Evolutionary conservation across 2,797 vertebrate species (phyloP).

Genomic region (Arctocebus calabarensis): DNA sequence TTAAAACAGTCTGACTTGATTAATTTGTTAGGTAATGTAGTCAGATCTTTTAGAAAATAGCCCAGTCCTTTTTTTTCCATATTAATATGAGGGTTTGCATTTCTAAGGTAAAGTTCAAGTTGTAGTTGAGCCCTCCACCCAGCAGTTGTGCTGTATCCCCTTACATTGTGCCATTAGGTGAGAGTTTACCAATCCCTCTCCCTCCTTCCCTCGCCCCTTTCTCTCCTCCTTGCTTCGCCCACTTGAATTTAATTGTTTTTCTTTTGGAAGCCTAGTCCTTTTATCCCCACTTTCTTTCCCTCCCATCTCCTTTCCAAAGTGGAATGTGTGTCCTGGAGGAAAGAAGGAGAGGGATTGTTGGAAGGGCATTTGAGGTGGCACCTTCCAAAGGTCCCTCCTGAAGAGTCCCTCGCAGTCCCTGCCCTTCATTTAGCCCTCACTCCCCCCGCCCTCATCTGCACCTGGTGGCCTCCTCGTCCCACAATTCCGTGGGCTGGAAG

Average conservation of each 20-base stretch:
- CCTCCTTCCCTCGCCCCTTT: too few species aligned
- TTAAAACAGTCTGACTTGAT: background rate
- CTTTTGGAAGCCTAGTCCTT: background rate
- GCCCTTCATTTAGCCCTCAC: background rate
- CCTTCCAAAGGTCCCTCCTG: background rate
- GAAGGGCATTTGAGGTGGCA: background rate
- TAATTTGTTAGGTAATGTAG: background rate
- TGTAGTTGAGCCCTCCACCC: too few species aligned
- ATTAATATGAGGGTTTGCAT: too few species aligned
- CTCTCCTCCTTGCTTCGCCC: too few species aligned
- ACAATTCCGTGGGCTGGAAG: background rate
- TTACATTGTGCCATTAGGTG: too few species aligned
- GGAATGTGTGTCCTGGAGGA: background rate
- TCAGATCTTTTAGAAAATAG: background rate
- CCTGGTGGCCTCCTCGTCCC: background rate
- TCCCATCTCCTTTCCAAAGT: background rate
- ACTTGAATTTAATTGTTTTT: too few species aligned
- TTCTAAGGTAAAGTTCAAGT: too few species aligned
- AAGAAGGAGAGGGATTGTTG: background rate
- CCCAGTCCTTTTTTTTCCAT: background rate
- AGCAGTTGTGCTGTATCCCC: too few species aligned
- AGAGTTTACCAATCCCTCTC: too few species aligned
- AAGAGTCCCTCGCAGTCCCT: background rate
- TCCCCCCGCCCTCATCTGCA: accelerated
- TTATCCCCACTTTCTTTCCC: background rate